Evolutionary conservation across 2,888 invertebrate genomes (phyloP).

Genomic region (Andrena bicolor): DNA sequence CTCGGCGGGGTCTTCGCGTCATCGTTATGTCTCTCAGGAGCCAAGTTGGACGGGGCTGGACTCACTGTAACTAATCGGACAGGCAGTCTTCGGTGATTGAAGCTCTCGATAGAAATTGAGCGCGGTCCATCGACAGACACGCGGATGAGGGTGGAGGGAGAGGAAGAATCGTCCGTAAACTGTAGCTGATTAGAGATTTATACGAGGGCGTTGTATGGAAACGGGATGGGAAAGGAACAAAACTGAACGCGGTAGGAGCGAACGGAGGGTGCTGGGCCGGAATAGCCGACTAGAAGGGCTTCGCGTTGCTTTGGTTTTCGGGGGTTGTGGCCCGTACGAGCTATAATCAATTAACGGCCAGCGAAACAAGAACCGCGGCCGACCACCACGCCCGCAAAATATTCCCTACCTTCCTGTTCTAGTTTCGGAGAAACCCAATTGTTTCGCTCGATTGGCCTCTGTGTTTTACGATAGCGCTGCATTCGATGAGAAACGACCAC

Average conservation of each 20-base stretch:
- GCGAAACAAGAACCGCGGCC: conserved; percentile 77
- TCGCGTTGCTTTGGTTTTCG: conserved; percentile 67
- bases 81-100: not conserved
- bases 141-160: conserved; percentile 42
- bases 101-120: not conserved
- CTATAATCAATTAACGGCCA: conserved; percentile 81
- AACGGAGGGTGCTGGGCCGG: conserved; percentile 51
- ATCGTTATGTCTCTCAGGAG: too few species aligned
- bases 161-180: conserved; percentile 69
- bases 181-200: conserved; percentile 78
- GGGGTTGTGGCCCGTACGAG: conserved; percentile 71
- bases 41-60: too few species aligned
- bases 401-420: conserved; percentile 69
- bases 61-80: not conserved
- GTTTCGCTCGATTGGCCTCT: conserved; percentile 33
- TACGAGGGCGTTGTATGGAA: conserved; percentile 59
- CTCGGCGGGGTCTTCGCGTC: too few species aligned
- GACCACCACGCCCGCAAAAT: conserved; percentile 72
- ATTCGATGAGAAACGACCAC: conserved; percentile 36
- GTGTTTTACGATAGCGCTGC: conserved; percentile 26
- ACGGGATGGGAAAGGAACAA: conserved; percentile 57
- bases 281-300: conserved; percentile 41
- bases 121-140: conserved; percentile 2
- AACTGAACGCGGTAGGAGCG: conserved; percentile 60
- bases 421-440: conserved; percentile 53